These are phyloP conservation scores for Melanerpes aurifrons DNA, from an alignment of 2,113 vertebrate genomes.

Conservation along the genomic window DNA sequence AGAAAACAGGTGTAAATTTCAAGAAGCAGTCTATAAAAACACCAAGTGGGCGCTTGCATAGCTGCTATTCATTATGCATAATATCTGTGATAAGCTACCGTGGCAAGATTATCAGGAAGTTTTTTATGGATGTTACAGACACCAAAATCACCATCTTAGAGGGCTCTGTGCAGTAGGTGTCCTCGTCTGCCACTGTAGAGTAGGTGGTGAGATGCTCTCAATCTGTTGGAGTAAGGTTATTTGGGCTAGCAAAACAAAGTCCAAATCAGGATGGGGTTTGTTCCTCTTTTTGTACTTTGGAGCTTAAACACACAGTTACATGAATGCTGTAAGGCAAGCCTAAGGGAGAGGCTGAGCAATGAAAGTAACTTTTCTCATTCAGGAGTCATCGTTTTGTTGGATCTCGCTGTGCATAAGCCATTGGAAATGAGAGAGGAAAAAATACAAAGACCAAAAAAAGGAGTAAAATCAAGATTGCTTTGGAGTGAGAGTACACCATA, in stretches of 20 bases:
- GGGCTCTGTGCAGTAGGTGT: neutral
- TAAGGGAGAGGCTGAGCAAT: neutral
- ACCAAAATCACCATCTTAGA: neutral
- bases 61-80: neutral
- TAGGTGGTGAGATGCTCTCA: neutral
- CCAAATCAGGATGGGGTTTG: neutral
- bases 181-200: neutral
- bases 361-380: neutral
- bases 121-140: neutral
- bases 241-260: neutral
- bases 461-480: neutral
- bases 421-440: neutral
- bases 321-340: neutral
- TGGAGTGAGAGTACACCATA: neutral
- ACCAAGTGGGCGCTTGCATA: neutral
- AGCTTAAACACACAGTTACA: neutral
- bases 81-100: neutral
- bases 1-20: neutral
- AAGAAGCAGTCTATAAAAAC: neutral
- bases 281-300: neutral
- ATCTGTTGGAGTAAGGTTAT: neutral
- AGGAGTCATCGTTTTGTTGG: neutral
- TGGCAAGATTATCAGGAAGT: neutral
- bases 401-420: neutral
- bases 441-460: too few species aligned